phyloP scores from a whole-genome alignment of 1,140 invertebrate genomes.

The Lethocerus indicus region DNA sequence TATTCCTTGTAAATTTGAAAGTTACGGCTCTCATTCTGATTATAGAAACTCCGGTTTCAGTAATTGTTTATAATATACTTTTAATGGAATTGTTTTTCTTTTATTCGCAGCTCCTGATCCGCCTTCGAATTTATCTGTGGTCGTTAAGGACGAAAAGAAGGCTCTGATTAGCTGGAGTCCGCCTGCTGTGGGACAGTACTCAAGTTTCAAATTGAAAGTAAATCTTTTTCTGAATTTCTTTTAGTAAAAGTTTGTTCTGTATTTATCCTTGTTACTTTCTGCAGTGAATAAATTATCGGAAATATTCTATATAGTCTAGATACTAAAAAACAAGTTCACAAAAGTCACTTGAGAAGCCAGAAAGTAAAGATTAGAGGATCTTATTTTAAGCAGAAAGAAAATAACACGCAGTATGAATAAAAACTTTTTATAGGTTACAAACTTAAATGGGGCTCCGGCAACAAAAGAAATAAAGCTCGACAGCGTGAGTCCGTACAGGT shows the following conservation, averaged over 20 bases:
- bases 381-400: neutral
- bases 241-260: neutral
- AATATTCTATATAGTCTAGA: neutral
- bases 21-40: neutral
- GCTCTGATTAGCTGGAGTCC: conserved; percentile 69
- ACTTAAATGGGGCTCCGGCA: conserved; percentile 29
- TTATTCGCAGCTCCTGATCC: conserved; percentile 65
- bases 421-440: neutral
- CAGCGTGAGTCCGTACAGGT: conserved; percentile 42
- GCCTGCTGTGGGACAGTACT: conserved; percentile 58
- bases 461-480: conserved; percentile 46
- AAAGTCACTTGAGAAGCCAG: neutral
- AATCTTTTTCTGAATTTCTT: neutral
- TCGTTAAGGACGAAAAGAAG: conserved; percentile 59
- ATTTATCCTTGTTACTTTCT: neutral
- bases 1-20: neutral
- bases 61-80: neutral
- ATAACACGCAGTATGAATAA: neutral
- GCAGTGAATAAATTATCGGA: neutral
- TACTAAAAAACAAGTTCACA: neutral
- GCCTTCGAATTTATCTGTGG: conserved; percentile 67
- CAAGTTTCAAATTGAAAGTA: conserved; percentile 61
- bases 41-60: neutral
- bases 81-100: conserved; percentile 1
- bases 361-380: neutral